Base-by-base conservation (phyloP, 2,888 invertebrate species). In the Drosophila rubida region DNA sequence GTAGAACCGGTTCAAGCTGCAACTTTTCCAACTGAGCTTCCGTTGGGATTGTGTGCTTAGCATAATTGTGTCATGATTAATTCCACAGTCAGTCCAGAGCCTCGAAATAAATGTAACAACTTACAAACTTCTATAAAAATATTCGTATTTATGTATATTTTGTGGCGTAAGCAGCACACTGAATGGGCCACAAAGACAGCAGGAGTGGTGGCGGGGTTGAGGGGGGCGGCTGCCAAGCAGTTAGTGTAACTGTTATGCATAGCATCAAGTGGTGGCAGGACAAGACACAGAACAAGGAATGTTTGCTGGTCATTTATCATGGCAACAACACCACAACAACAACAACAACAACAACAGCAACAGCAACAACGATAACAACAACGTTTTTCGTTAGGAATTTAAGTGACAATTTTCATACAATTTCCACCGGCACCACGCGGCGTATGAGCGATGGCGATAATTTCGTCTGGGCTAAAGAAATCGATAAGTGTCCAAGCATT, bases 331-430 rank as follows among this genome's bases (percentile, higher is more conserved):
- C 45, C 59, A 64, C 54, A 50, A 42, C 54, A 50, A 39, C 57
- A 54, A 30, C 41, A 42, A 42, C 39, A 32, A 32, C 42, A 48
- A 39, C 11, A 75, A 66, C n/a, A n/a, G 57, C 46, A 62, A 30
- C 55, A 69, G 60, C 51, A 57, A 41, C 59, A 64, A n/a, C 54
- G 46, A 42, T 50, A 50, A 39, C 57, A 54, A 30, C 69, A 62
- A 66, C 70, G 80, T 70, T 77, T 77, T 74, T 74, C 55, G 62
- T 58, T 49, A 61, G 67, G 69, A 81, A 86, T 83, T 86, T 78
- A 83, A 83, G 81, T 81, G 87, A 80, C 80, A 85, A 80, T 80
- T 80, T 85, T 85, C 76, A 79, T 81, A 69, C 55, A 84, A 80
- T 80, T 78, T 75, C 54, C 45, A 55, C 14, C 55, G 50, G 61